Base-by-base conservation (phyloP, 1,140 invertebrate genomes). In the Trichomalopsis sarcophagae region DNA sequence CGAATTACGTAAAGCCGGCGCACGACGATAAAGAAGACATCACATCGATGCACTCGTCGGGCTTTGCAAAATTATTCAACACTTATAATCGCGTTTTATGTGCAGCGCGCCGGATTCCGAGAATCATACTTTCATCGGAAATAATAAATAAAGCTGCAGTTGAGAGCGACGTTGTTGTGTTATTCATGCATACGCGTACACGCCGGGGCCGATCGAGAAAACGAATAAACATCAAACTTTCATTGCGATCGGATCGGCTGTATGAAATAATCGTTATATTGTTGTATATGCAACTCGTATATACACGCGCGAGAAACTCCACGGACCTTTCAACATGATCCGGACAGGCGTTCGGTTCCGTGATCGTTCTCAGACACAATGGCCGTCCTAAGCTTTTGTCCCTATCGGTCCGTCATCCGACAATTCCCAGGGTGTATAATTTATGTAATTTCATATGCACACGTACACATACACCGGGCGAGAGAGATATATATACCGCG, bases 361-460 rank as follows among this genome's bases (percentile, higher is more conserved):
- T 62, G 21, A 62, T 62, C 17, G 2, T 7, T 62, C 21, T 5
- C 21, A 62, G 55, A 62, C 55, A 62, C 55, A 62, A 62, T 62
- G 21, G 55, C 5, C 21, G 55, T 62, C 55, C 55, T 62, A 62
- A 62, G 55, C 55, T 62, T 62, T 62, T 62, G 55, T 62, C 17
- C 3, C 55, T 62, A 62, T 62, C 55, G 6, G 3, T 62, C 55
- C 17, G 55, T 62, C 55, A 62, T 62, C 55, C n/a, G 14, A 62
- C 55, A 62, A 62, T 62, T 62, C 55, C 55, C 55, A 62, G 55
- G 55, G 14, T 62, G 17, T 14, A 13, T 66, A 66, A 79, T 79
- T 79, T 79, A 79, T 79, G 77, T 79, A 79, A 79, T 79, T 79
- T 77, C 23, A 77, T 77, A 47, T 79, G 33, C 23, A 14, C 30